These are phyloP conservation scores for Petrocephalus microphthalmus DNA, from an alignment of 2,113 vertebrate genomes.

Conservation along the genomic window DNA sequence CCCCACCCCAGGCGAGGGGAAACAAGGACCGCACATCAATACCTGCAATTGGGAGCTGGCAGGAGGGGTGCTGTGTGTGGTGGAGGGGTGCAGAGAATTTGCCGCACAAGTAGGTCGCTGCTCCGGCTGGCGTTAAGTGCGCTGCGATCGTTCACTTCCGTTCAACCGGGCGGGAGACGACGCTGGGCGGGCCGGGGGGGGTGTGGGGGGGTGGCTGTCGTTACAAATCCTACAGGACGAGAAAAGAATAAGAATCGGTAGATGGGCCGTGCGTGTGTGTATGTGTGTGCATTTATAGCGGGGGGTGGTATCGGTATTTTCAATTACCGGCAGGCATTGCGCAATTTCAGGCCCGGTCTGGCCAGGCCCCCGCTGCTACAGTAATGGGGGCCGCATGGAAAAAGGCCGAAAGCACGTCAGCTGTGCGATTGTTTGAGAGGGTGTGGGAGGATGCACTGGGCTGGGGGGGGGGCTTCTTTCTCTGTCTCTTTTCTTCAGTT, in stretches of 20 bases:
- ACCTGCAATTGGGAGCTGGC: conserved; percentile 52
- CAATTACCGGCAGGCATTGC: conserved; percentile 59
- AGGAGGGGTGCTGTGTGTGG: conserved; percentile 28
- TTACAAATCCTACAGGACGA: conserved; percentile 43
- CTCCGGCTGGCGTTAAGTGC: conserved; percentile 55
- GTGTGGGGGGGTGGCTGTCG: no score
- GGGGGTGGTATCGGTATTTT: conserved; percentile 60
- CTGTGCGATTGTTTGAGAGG: conserved; percentile 48
- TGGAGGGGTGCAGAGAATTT: conserved; percentile 26
- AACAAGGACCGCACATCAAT: not conserved
- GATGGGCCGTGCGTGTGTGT: conserved; percentile 21
- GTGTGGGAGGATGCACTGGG: conserved; percentile 40
- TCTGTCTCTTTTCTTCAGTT: conserved; percentile 42
- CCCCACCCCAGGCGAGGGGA: conserved; percentile 46
- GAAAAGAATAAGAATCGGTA: not conserved
- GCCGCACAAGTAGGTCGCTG: conserved; percentile 46
- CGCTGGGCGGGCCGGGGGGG: conserved; percentile 28
- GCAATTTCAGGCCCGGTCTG: conserved; percentile 64
- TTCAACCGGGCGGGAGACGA: conserved; percentile 47
- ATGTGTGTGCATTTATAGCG: conserved; percentile 35
- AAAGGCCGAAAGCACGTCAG: conserved; percentile 40
- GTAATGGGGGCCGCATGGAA: conserved; percentile 59
- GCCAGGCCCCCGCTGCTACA: conserved; percentile 51
- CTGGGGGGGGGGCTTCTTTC: conserved; percentile 22
- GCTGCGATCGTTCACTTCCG: conserved; percentile 57